Evolutionary conservation across 2,113 vertebrate species (phyloP).

Genomic region (Microtus pennsylvanicus): DNA sequence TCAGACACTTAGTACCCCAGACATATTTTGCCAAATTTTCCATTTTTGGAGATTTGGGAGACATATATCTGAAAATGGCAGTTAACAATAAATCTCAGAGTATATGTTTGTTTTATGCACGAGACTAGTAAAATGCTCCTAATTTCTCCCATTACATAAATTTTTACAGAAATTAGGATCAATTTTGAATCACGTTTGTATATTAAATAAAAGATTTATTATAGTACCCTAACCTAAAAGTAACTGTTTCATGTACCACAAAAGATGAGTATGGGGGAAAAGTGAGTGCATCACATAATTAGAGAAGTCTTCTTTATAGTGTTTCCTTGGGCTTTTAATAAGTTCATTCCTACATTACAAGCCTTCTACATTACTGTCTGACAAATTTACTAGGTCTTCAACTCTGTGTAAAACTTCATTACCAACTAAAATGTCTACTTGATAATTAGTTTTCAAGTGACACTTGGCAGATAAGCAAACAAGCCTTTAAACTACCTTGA

Average conservation of each 20-base stretch:
- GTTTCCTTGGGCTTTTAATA: slow-evolving; percentile 60
- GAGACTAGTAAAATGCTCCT: not conserved
- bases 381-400: slow-evolving; percentile 56
- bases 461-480: slow-evolving; percentile 22
- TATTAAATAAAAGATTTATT: slow-evolving; percentile 27
- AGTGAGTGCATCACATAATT: slow-evolving; percentile 36
- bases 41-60: not conserved
- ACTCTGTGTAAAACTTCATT: slow-evolving; percentile 65
- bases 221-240: not conserved
- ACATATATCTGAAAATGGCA: slow-evolving; percentile 17
- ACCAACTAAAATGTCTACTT: slow-evolving; percentile 53
- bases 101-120: not conserved
- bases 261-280: slow-evolving; percentile 12
- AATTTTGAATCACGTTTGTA: slow-evolving; percentile 3
- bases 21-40: slow-evolving; percentile 34
- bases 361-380: slow-evolving; percentile 28
- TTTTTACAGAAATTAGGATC: slow-evolving; percentile 40
- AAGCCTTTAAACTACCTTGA: slow-evolving; percentile 63
- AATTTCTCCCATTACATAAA: slow-evolving; percentile 23
- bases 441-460: slow-evolving; percentile 60
- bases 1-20: not conserved
- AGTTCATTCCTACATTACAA: slow-evolving; percentile 22
- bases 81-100: slow-evolving; percentile 8
- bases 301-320: not conserved
- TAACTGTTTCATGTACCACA: slow-evolving; percentile 44